Evolutionary conservation across 2,797 vertebrate species (phyloP).

Genomic region (Denticeps clupeoides): DNA sequence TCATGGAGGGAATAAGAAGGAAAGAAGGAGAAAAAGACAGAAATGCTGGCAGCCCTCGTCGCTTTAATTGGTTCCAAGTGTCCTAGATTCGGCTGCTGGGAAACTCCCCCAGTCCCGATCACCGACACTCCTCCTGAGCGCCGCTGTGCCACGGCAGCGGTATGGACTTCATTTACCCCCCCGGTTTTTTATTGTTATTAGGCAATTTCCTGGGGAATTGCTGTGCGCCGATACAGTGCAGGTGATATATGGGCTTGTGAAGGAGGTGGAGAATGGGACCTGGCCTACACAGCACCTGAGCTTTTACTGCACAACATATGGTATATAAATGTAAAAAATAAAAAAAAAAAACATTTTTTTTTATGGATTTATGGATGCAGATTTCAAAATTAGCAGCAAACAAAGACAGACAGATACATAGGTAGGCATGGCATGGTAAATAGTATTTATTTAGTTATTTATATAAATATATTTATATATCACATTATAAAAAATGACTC

Average conservation of each 20-base stretch:
- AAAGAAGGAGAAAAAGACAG: slow-evolving; percentile 14
- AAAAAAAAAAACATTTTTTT: no score
- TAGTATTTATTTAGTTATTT: no score
- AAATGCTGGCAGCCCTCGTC: slow-evolving; percentile 19
- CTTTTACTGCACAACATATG: no score
- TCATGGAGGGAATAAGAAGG: slow-evolving; percentile 2
- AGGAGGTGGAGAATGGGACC: background rate
- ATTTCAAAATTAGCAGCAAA: no score
- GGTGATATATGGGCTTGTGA: slow-evolving; percentile 26
- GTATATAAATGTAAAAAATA: no score
- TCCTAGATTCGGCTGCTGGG: slow-evolving; percentile 34
- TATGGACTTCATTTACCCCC: slow-evolving; percentile 24
- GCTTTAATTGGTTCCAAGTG: slow-evolving; percentile 42
- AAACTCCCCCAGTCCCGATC: slow-evolving; percentile 12
- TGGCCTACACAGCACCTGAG: no score
- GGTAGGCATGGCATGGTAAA: no score
- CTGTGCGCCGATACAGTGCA: slow-evolving; percentile 17
- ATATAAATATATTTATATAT: no score
- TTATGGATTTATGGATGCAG: no score
- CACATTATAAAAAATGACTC: background rate
- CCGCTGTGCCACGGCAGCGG: slow-evolving; percentile 10
- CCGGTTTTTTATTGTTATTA: slow-evolving; percentile 26
- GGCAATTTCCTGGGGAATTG: slow-evolving; percentile 35
- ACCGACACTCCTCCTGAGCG: slow-evolving; percentile 5
- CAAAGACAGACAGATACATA: no score